Evolutionary conservation across 2,113 vertebrate genomes (phyloP).

Genomic region (Hydrochoerus hydrochaeris): DNA sequence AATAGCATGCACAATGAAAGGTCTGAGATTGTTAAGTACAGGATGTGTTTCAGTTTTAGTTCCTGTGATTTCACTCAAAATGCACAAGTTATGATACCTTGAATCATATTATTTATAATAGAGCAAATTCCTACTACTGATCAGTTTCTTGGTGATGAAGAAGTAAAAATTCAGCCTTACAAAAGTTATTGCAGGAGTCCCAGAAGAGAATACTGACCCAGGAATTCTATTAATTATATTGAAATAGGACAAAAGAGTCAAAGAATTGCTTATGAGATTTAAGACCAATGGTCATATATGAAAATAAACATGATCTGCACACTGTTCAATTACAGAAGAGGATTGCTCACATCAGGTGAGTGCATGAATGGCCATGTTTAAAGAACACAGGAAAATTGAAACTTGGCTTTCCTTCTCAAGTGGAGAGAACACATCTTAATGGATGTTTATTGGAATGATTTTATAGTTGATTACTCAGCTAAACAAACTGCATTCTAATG

Average conservation of each 20-base stretch:
- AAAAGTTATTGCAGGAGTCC: not conserved
- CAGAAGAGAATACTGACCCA: not conserved
- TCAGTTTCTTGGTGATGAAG: not conserved
- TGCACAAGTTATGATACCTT: not conserved
- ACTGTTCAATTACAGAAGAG: not conserved
- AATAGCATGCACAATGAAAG: not conserved
- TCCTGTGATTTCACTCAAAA: not conserved
- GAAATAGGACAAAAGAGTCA: not conserved
- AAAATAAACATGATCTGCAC: not conserved
- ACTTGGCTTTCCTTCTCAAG: not conserved
- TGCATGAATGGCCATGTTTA: not conserved
- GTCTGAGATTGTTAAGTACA: not conserved
- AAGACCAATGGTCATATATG: not conserved
- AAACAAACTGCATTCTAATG: not conserved
- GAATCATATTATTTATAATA: not conserved
- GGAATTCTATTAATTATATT: not conserved
- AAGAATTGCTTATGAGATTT: not conserved
- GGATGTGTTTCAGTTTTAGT: not conserved
- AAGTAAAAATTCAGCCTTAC: not conserved
- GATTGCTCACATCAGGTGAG: not conserved
- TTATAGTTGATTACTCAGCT: not conserved
- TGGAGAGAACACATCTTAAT: not conserved
- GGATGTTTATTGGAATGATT: not conserved
- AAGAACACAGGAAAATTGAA: not conserved
- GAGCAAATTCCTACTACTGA: not conserved